Evolutionary conservation across 2,888 invertebrate genomes (phyloP), one percentile per base, ranked within the genome.

Genomic region (Elegia similella): DNA sequence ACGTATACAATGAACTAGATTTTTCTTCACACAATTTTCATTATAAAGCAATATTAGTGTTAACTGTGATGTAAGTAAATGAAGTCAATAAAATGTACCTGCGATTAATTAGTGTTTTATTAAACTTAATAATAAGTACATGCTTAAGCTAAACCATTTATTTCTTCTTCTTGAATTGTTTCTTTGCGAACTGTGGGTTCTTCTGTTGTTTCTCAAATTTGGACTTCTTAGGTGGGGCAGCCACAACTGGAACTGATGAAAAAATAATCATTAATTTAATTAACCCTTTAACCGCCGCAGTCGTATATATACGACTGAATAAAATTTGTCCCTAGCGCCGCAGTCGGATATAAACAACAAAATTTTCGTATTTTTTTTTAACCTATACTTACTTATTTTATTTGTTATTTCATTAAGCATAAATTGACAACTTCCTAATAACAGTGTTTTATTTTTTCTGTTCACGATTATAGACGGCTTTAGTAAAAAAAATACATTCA

Each of bases 101-200:
- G 71, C 65, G 56, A 47, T 50, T 57, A 48, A 62, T 58, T n/a
- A 53, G 52, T 56, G 53, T 57, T 50, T 69, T 74, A 68, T 68
- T 60, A 62, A 57, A 46, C 23, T 46, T 23, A 29, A 29, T 3
- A 56, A 52, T 46, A 42, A 43, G 29, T 55, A n/a, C 38, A 8
- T 38, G n/a, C n/a, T n/a, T n/a, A 42, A 42, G 42, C 42, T 44
- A 57, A 42, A 32, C 54, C 15, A 30, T 65, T 75, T 72, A 80
- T 69, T 82, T 77, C 62, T 80, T 86, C 73, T 83, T 88, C 61
- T 87, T 88, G 57, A 86, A 82, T 57, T 82, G 80, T 66, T 86
- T 87, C 60, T 82, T 83, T 53, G 74, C 63, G 1, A 80, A 64
- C 78, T 81, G 56, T 81, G 79, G 3, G 47, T 53, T 57, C 50